Evolutionary conservation across 2,888 invertebrate species (phyloP).

Genomic region (Drosophila paranaensis): DNA sequence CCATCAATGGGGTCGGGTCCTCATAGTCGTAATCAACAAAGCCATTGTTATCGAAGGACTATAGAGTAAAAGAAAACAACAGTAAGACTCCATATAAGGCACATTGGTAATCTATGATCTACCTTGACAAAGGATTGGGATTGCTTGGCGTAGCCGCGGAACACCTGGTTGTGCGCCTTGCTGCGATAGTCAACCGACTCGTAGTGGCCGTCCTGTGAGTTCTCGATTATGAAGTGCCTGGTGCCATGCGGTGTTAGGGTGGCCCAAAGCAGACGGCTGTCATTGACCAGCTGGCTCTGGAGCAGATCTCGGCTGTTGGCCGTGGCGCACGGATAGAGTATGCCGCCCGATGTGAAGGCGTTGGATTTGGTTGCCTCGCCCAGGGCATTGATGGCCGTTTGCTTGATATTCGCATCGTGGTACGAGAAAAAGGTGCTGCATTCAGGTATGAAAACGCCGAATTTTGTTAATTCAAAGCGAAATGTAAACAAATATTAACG

Average conservation of each 20-base stretch:
- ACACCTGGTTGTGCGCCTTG: slow-evolving; percentile 77
- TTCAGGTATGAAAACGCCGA: not conserved
- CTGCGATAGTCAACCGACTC: slow-evolving; percentile 88
- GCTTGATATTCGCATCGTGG: slow-evolving; percentile 85
- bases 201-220: slow-evolving; percentile 88
- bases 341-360: slow-evolving; percentile 86
- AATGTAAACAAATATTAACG: slow-evolving; percentile 10
- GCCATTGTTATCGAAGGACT: slow-evolving; percentile 90
- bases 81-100: too few species aligned
- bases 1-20: slow-evolving; percentile 91
- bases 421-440: slow-evolving; percentile 82
- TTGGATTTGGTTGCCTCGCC: slow-evolving; percentile 86
- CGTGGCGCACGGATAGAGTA: slow-evolving; percentile 86
- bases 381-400: slow-evolving; percentile 87
- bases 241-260: slow-evolving; percentile 93
- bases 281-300: slow-evolving; percentile 86
- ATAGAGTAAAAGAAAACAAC: not conserved
- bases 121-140: slow-evolving; percentile 82
- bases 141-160: slow-evolving; percentile 82
- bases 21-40: slow-evolving; percentile 93
- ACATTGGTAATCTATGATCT: too few species aligned
- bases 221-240: slow-evolving; percentile 88
- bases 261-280: slow-evolving; percentile 92
- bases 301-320: slow-evolving; percentile 85
- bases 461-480: not conserved